Conservation (phyloP, 2,888 invertebrate genomes). For the Rhodophaea formosa region DNA sequence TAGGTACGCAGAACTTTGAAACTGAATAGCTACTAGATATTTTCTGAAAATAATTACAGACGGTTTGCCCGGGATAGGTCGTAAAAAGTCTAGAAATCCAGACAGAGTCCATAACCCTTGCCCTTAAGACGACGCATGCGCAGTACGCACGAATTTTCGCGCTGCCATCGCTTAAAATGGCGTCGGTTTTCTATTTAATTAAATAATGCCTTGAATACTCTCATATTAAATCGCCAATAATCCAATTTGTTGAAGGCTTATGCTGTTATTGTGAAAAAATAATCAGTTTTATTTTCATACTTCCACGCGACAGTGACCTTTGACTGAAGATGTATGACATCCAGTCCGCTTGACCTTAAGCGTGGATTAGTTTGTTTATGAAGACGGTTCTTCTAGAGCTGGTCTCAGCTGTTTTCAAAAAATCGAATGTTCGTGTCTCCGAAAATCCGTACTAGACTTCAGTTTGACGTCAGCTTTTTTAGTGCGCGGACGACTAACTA, state of each 20-base stretch:
- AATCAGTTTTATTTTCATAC: slow-evolving; percentile 7
- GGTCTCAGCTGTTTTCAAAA: slow-evolving; percentile 69
- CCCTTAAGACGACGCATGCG: slow-evolving; percentile 68
- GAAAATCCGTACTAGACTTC: slow-evolving; percentile 39
- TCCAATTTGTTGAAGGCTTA: not conserved
- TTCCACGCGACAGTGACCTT: slow-evolving; percentile 33
- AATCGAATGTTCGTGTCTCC: slow-evolving; percentile 58
- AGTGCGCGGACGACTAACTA: slow-evolving; percentile 53
- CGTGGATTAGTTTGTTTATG: slow-evolving; percentile 18
- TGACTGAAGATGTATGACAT: slow-evolving; percentile 27
- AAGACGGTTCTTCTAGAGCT: slow-evolving; percentile 40
- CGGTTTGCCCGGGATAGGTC: not conserved
- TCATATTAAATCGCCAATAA: slow-evolving; percentile 3
- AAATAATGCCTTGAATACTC: slow-evolving; percentile 18
- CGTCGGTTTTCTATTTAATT: slow-evolving; percentile 43
- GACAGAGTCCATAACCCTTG: slow-evolving; percentile 50
- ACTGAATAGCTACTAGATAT: too few relatives aligned
- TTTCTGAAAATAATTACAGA: not conserved
- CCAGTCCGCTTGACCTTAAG: slow-evolving; percentile 28
- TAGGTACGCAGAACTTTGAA: too few relatives aligned
- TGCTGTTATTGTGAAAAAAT: not conserved
- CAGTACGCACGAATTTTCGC: slow-evolving; percentile 26
- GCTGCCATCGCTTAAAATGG: slow-evolving; percentile 47
- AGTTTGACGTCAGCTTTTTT: slow-evolving; percentile 63
- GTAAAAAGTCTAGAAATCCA: slow-evolving; percentile 8